Conservation (phyloP, 2,113 vertebrate species). For the Nycticryphes semicollaris region DNA sequence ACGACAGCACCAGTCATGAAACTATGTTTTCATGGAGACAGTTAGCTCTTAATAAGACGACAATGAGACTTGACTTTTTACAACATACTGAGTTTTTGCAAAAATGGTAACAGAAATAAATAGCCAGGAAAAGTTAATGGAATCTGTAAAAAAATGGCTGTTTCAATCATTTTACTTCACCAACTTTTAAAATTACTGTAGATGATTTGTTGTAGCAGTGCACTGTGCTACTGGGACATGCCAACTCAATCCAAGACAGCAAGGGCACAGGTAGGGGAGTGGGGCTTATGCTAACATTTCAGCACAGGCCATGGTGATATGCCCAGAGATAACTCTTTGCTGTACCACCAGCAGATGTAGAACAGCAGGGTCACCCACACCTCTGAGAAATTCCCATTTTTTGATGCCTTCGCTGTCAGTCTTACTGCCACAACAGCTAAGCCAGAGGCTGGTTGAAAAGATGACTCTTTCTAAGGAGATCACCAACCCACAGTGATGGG, state of each 20-base stretch:
- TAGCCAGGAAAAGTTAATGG: neutral
- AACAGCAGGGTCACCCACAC: neutral
- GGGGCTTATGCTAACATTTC: neutral
- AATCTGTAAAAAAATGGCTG: neutral
- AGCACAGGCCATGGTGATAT: neutral
- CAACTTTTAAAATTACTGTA: neutral
- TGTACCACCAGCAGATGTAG: neutral
- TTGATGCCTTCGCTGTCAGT: neutral
- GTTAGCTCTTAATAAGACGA: conserved; percentile 45
- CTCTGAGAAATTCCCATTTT: neutral
- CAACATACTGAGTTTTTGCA: neutral
- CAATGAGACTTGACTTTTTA: conserved; percentile 37
- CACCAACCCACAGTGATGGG: rapidly evolving
- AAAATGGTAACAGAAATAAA: neutral
- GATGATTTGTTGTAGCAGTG: neutral
- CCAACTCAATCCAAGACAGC: neutral
- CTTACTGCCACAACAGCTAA: neutral
- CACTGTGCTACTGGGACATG: neutral
- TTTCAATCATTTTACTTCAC: neutral
- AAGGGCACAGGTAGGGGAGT: neutral
- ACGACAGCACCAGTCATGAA: conserved; percentile 66
- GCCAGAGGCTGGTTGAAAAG: neutral
- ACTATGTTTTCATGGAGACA: conserved; percentile 50
- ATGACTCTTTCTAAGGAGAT: neutral
- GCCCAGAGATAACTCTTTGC: neutral